Evolutionary conservation across 2,888 invertebrate species (phyloP).

Genomic region (Iselma pallidipennis): DNA sequence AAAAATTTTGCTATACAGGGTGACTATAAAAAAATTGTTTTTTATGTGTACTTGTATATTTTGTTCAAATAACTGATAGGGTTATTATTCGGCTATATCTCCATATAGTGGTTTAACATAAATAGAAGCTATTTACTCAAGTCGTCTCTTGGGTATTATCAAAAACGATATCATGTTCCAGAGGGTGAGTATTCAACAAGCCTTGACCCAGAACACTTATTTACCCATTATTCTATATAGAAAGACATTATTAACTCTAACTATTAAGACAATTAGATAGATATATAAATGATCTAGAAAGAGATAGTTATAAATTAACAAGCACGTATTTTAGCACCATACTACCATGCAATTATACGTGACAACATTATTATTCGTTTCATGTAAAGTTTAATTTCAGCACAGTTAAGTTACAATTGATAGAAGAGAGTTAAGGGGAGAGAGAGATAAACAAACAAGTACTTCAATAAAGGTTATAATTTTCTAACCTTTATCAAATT

Average conservation of each 20-base stretch:
- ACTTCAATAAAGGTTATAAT: background rate
- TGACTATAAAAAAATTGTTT: background rate
- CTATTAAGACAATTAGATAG: too few relatives aligned
- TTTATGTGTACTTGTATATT: too few relatives aligned
- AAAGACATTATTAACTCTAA: too few relatives aligned
- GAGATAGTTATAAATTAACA: background rate
- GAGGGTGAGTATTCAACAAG: constrained; percentile 22
- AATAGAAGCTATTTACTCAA: constrained; percentile 6
- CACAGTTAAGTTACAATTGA: background rate
- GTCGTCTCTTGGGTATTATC: constrained; percentile 11
- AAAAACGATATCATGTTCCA: constrained; percentile 11
- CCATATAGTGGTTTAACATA: constrained; percentile 5
- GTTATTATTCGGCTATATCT: background rate
- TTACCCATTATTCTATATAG: constrained; percentile 12
- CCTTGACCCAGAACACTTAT: constrained; percentile 21
- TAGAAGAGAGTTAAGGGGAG: background rate
- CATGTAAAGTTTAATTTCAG: background rate
- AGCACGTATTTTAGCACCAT: constrained; percentile 11
- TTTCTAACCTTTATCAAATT: background rate
- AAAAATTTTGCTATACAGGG: too few relatives aligned
- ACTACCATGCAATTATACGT: constrained; percentile 24
- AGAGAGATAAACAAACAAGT: background rate
- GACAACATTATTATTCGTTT: constrained; percentile 19
- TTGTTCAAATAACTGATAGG: background rate
- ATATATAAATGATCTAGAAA: background rate